Conservation (phyloP, 2,113 vertebrate species). For the Alligator mississippiensis region DNA sequence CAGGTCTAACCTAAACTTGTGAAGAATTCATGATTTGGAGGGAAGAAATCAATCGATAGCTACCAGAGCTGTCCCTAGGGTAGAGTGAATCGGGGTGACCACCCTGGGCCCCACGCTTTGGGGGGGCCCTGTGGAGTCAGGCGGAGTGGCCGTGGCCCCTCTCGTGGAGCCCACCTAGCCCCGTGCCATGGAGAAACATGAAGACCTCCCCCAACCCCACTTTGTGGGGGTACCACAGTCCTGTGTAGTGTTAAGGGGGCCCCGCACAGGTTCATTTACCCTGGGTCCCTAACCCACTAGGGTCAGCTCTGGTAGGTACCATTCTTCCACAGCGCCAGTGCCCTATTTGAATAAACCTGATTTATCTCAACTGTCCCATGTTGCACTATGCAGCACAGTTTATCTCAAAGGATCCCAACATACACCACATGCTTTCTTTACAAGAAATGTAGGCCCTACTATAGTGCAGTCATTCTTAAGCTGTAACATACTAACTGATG, state of each 20-base stretch:
- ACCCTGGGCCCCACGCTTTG: too few relatives aligned
- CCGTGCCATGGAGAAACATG: too few relatives aligned
- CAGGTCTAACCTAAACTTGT: neutral
- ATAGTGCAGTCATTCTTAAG: neutral
- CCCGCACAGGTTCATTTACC: too few relatives aligned
- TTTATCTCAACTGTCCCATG: neutral
- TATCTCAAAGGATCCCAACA: neutral
- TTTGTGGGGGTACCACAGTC: too few relatives aligned
- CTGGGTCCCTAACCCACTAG: too few relatives aligned
- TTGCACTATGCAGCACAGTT: neutral
- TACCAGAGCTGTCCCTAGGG: neutral
- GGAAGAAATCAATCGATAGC: neutral
- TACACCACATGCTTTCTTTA: neutral
- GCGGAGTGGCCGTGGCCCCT: too few relatives aligned
- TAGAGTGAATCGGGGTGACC: neutral
- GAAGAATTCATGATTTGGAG: neutral
- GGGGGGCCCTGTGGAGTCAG: too few relatives aligned
- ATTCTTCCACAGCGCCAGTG: neutral
- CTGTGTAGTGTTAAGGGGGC: too few relatives aligned
- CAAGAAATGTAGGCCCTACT: neutral
- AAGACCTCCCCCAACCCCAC: too few relatives aligned
- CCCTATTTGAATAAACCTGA: neutral
- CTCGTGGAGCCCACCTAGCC: too few relatives aligned
- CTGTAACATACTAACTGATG: neutral
- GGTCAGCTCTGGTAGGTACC: neutral